Evolutionary conservation across 2,888 invertebrate species (phyloP).

Genomic region (Andrena minutula): DNA sequence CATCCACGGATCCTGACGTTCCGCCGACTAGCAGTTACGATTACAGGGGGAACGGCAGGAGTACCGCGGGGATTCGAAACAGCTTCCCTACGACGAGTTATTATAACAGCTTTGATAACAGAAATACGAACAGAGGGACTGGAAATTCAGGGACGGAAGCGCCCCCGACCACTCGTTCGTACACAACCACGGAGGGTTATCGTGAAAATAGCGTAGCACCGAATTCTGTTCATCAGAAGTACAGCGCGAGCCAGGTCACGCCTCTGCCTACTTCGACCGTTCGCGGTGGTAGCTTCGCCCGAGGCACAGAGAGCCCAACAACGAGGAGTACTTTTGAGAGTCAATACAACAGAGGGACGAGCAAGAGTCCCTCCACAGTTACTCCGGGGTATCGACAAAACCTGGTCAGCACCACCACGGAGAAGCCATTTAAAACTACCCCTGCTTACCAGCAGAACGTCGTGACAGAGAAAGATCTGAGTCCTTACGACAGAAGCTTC

Average conservation of each 20-base stretch:
- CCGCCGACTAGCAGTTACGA: constrained; percentile 39
- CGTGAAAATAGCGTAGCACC: constrained; percentile 41
- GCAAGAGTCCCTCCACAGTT: constrained; percentile 62
- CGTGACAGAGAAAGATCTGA: constrained; percentile 72
- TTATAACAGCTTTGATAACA: constrained; percentile 26
- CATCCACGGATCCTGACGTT: constrained; percentile 49
- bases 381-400: constrained; percentile 73
- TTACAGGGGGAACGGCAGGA: constrained; percentile 7
- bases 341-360: constrained; percentile 50
- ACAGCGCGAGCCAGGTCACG: constrained; percentile 34
- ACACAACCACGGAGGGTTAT: constrained; percentile 60
- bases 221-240: constrained; percentile 29
- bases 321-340: constrained; percentile 15
- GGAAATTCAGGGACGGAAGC: not conserved
- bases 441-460: constrained; percentile 53
- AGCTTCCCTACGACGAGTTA: constrained; percentile 50
- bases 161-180: constrained; percentile 19
- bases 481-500: constrained; percentile 79
- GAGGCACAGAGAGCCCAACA: not conserved
- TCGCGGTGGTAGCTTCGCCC: constrained; percentile 13
- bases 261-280: constrained; percentile 1
- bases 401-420: constrained; percentile 75
- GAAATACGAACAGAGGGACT: not conserved
- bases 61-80: not conserved
- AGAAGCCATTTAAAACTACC: constrained; percentile 73